Conservation (phyloP, 1,140 invertebrate genomes). For the Platyscapa corneri region DNA sequence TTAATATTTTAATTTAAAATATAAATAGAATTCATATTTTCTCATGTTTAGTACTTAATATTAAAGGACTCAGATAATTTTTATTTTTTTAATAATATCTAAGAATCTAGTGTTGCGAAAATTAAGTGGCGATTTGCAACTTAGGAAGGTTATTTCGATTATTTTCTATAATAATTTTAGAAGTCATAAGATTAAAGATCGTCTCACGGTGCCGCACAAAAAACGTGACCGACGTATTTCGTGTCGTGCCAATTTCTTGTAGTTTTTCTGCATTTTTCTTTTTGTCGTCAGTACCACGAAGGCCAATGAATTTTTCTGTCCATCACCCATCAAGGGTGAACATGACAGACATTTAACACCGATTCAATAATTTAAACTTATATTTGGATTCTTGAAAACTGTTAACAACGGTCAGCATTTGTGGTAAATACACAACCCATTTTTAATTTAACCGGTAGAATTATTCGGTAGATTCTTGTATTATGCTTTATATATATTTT, state of each 20-base stretch:
- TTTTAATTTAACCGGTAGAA: too few species aligned
- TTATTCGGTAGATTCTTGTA: too few species aligned
- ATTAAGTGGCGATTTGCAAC: neutral
- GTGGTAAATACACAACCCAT: neutral
- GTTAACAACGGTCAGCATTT: neutral
- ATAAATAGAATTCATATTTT: too few species aligned
- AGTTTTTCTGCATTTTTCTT: conserved; percentile 22
- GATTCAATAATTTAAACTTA: neutral
- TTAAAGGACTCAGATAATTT: too few species aligned
- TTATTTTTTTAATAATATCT: neutral
- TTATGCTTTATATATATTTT: too few species aligned
- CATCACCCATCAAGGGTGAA: neutral
- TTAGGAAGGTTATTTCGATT: conserved; percentile 24
- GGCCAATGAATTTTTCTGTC: neutral
- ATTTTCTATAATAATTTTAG: conserved; percentile 39
- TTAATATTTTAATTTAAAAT: too few species aligned
- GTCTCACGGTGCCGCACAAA: neutral
- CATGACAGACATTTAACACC: neutral
- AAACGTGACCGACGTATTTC: conserved; percentile 11
- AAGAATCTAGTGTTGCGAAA: neutral
- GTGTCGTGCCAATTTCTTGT: conserved; percentile 35
- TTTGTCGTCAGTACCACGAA: neutral
- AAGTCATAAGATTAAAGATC: conserved; percentile 4
- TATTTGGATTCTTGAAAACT: neutral
- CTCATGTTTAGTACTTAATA: too few species aligned